These are phyloP conservation scores for Melangyna quadrimaculata DNA, from an alignment of 2,888 invertebrate species.

Conservation along the genomic window DNA sequence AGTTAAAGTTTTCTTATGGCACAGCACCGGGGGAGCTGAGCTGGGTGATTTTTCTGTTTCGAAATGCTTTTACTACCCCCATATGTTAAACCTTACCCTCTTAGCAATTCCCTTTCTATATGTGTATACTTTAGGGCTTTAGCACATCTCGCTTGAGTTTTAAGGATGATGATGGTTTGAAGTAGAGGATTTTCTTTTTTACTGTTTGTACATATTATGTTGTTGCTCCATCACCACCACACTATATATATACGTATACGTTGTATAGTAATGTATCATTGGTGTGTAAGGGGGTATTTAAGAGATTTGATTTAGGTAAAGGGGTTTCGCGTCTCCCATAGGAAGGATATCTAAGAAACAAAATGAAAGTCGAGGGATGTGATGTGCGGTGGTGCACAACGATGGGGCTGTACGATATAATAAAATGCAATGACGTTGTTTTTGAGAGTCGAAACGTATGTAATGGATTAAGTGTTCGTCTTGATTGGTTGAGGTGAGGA, in stretches of 20 bases:
- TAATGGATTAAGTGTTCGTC: constrained; percentile 56
- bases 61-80: constrained; percentile 47
- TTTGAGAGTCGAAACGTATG: constrained; percentile 28
- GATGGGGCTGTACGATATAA: constrained; percentile 35
- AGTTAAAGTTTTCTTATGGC: constrained; percentile 61
- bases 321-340: not conserved
- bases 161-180: constrained; percentile 12
- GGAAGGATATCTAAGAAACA: constrained; percentile 5
- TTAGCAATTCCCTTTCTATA: constrained; percentile 50
- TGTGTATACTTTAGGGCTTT: constrained; percentile 55
- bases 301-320: constrained; percentile 61
- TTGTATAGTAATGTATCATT: not conserved
- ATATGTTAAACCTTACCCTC: constrained; percentile 36
- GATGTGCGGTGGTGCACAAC: not conserved
- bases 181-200: constrained; percentile 32
- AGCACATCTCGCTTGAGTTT: constrained; percentile 35
- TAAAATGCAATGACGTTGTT: constrained; percentile 45
- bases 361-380: constrained; percentile 8
- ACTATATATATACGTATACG: not conserved
- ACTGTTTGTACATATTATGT: constrained; percentile 46
- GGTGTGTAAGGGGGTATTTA: constrained; percentile 54
- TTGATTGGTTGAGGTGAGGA: constrained; percentile 49
- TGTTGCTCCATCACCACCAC: constrained; percentile 55
- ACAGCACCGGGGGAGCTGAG: not conserved
- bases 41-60: constrained; percentile 32